Percentiles rank a stretch among this genome's conserved stretches.
phyloP scores from a whole-genome alignment of 1,140 invertebrate species.

The Hyles euphorbiae region DNA sequence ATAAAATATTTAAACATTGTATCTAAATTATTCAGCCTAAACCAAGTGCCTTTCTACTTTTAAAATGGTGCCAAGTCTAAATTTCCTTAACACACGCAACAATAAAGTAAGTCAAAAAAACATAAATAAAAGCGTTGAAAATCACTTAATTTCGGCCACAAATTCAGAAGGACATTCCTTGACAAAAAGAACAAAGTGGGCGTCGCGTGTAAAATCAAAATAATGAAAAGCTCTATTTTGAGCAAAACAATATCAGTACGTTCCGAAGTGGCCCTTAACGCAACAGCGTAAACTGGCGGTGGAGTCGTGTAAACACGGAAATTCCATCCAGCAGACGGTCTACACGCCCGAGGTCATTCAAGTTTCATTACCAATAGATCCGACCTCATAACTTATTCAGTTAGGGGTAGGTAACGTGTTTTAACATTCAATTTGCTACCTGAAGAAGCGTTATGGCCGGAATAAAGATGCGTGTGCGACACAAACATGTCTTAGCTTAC shows the following conservation, averaged over 20 bases:
- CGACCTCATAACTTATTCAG: conserved; percentile 68
- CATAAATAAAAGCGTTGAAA: too few relatives aligned
- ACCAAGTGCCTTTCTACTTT: too few relatives aligned
- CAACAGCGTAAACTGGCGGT: conserved; percentile 41
- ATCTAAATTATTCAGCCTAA: too few relatives aligned
- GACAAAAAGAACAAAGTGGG: conserved; percentile 2
- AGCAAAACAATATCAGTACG: conserved; percentile 22
- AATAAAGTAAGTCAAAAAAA: too few relatives aligned
- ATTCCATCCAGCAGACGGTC: conserved; percentile 52
- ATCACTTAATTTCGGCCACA: too few relatives aligned
- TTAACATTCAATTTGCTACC: conserved; percentile 70
- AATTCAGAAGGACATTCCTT: too few relatives aligned
- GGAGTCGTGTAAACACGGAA: conserved; percentile 55
- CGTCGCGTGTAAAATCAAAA: conserved; percentile 1
- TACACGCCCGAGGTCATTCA: conserved; percentile 60
- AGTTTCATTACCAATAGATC: conserved; percentile 71
- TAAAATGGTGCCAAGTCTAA: too few relatives aligned
- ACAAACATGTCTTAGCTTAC: background rate
- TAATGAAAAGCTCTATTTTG: conserved; percentile 17
- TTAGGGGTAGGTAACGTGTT: conserved; percentile 64
- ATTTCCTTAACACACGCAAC: too few relatives aligned
- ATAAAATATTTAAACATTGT: too few relatives aligned
- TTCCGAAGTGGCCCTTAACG: conserved; percentile 45
- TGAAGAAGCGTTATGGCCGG: conserved; percentile 40
- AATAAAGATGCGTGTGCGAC: conserved; percentile 1